Conservation (phyloP, 1,140 invertebrate genomes). For the Scaptomyza hsui region DNA sequence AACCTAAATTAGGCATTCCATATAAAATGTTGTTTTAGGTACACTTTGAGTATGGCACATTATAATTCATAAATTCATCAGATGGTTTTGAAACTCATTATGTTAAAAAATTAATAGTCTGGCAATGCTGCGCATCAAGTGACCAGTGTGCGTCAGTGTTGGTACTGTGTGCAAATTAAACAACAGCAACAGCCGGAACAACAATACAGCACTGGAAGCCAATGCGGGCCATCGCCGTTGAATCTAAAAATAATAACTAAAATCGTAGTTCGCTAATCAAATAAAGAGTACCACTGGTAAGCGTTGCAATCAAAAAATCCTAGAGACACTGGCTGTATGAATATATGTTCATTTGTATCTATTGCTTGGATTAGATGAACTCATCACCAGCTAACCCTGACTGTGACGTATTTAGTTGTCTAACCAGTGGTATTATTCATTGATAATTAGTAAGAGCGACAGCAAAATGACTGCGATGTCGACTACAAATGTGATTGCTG, state of each 20-base stretch:
- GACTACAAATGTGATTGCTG: conserved; percentile 60
- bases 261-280: conserved; percentile 6
- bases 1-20: too few species aligned
- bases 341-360: conserved; percentile 1
- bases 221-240: background rate
- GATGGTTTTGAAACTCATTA: background rate
- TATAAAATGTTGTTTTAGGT: background rate
- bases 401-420: conserved; percentile 43
- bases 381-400: conserved; percentile 18
- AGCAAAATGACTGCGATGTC: conserved; percentile 40
- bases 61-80: too few species aligned
- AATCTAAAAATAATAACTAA: conserved; percentile 35
- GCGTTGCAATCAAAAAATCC: background rate
- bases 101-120: conserved; percentile 9
- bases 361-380: conserved; percentile 5
- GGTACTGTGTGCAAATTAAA: conserved; percentile 20
- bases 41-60: background rate
- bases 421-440: conserved; percentile 56
- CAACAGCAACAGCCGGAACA: background rate
- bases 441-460: conserved; percentile 40
- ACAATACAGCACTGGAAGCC: background rate
- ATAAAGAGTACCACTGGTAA: conserved; percentile 8
- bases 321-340: background rate
- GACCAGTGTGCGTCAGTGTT: conserved; percentile 13
- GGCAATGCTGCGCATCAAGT: conserved; percentile 17